These are phyloP conservation scores for Natrix natrix DNA, from an alignment of 2,797 vertebrate genomes.

Conservation along the genomic window DNA sequence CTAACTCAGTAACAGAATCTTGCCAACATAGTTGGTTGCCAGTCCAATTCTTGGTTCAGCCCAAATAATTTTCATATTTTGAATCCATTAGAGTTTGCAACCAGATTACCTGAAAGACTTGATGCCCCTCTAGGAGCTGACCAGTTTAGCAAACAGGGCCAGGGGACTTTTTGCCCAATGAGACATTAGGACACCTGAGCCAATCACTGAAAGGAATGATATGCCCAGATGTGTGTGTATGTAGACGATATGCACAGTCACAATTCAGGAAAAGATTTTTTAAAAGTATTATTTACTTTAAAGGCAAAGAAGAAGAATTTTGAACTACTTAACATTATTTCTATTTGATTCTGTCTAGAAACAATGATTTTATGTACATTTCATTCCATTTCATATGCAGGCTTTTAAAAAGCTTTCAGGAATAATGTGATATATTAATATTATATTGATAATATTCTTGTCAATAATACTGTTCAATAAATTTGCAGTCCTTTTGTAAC, in stretches of 20 bases:
- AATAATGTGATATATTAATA: slow-evolving; percentile 73
- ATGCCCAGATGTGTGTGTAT: not conserved
- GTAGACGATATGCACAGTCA: not conserved
- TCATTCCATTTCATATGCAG: slow-evolving; percentile 57
- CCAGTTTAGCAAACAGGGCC: too few species aligned
- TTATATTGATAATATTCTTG: slow-evolving; percentile 76
- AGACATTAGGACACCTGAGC: not conserved
- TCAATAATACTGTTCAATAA: slow-evolving; percentile 74
- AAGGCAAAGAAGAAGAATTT: not conserved
- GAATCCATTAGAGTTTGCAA: not conserved
- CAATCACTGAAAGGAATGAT: not conserved
- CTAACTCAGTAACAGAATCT: not conserved
- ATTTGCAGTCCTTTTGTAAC: slow-evolving; percentile 68
- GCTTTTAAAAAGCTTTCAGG: slow-evolving; percentile 67
- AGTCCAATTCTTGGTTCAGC: not conserved
- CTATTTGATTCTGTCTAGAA: slow-evolving; percentile 32
- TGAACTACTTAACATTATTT: slow-evolving; percentile 16
- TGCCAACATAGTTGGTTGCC: not conserved
- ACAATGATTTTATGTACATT: slow-evolving; percentile 61
- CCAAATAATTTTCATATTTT: not conserved
- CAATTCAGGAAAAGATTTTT: not conserved
- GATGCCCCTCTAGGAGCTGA: not conserved
- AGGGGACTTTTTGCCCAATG: not conserved
- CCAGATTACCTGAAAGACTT: not conserved
- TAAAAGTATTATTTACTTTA: not conserved